phyloP scores from a whole-genome alignment of 1,140 invertebrate genomes.

The Geopemphigus sp. region DNA sequence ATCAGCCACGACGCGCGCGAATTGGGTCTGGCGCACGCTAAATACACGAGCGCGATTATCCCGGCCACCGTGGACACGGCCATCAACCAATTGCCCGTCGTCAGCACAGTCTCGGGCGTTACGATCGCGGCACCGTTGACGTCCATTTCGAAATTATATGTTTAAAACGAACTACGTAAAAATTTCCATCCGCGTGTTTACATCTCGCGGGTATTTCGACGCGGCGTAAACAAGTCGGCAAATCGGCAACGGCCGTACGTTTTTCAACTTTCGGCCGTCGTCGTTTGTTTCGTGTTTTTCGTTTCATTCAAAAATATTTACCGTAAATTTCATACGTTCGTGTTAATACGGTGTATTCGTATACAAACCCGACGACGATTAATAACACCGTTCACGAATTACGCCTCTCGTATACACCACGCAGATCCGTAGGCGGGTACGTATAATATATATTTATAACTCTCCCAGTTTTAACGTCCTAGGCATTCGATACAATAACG shows the following conservation, averaged over 20 bases:
- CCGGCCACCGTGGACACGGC: neutral
- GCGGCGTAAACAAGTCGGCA: neutral
- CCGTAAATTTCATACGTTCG: too few relatives aligned
- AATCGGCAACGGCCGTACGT: neutral
- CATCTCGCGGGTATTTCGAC: too few relatives aligned
- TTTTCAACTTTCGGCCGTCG: neutral
- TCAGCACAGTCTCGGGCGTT: neutral
- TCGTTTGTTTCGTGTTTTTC: neutral
- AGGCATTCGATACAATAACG: neutral
- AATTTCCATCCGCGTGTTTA: neutral
- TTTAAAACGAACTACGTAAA: neutral
- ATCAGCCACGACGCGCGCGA: neutral
- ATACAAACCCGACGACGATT: too few relatives aligned
- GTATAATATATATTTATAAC: too few relatives aligned
- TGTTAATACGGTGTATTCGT: too few relatives aligned
- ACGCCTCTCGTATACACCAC: too few relatives aligned
- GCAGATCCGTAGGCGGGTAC: too few relatives aligned
- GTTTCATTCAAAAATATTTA: too few relatives aligned
- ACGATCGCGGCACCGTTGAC: too few relatives aligned
- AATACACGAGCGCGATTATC: neutral
- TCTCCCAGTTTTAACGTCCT: too few relatives aligned
- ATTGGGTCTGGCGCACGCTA: neutral
- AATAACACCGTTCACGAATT: too few relatives aligned
- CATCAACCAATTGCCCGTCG: neutral
- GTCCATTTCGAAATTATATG: neutral